Evolutionary conservation across 2,888 invertebrate genomes (phyloP).

Genomic region (Oscheius myriophilus): DNA sequence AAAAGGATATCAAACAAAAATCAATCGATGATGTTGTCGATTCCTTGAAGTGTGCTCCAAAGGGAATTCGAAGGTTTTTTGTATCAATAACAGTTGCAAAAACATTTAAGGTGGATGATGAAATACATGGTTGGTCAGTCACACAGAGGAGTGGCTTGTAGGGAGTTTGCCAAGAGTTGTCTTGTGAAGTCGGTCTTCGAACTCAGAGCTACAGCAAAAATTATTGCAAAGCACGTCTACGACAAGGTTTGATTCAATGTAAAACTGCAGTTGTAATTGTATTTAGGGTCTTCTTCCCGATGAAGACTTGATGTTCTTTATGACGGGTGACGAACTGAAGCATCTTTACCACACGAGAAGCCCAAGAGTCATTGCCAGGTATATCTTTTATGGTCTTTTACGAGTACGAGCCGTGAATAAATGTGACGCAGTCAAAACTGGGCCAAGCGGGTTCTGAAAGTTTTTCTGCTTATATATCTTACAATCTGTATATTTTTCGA

Average conservation of each 20-base stretch:
- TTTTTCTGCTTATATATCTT: too few species aligned
- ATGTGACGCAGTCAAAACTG: too few species aligned
- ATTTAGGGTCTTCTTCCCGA: constrained; percentile 71
- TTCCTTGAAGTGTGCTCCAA: constrained; percentile 46
- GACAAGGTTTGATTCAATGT: constrained; percentile 30
- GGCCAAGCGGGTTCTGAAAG: too few species aligned
- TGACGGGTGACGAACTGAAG: constrained; percentile 72
- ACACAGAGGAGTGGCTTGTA: constrained; percentile 73
- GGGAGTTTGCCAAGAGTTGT: constrained; percentile 58
- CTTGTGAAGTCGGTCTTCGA: constrained; percentile 46
- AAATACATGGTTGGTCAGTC: constrained; percentile 70
- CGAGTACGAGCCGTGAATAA: not conserved
- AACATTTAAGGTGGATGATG: constrained; percentile 50
- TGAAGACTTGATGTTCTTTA: constrained; percentile 71
- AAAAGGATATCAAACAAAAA: constrained; percentile 4
- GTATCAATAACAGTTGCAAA: not conserved
- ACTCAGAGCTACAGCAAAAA: constrained; percentile 37
- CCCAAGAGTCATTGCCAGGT: constrained; percentile 48
- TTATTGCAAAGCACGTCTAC: constrained; percentile 43
- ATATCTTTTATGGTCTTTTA: not conserved
- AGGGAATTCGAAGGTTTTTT: constrained; percentile 45
- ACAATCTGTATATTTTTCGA: too few species aligned
- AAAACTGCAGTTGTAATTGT: not conserved
- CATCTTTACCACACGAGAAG: constrained; percentile 44
- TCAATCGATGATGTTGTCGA: constrained; percentile 47